phyloP scores from a whole-genome alignment of 2,113 vertebrate species.

The Cisticola juncidis region DNA sequence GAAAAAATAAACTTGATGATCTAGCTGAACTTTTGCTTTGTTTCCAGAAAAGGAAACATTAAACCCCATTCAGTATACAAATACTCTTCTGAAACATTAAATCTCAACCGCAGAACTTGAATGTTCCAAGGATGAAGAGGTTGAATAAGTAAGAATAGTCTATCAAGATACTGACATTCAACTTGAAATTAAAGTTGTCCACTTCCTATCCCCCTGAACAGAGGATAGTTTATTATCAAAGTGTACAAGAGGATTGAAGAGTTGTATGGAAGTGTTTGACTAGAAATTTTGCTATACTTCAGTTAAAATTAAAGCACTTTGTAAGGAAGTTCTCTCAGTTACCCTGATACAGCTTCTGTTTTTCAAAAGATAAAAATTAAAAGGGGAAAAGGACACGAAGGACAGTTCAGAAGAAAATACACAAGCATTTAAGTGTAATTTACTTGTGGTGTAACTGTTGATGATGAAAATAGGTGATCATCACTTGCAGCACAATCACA shows the following conservation, averaged over 20 bases:
- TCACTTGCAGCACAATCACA: neutral
- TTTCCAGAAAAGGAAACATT: neutral
- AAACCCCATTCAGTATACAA: neutral
- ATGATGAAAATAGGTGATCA: neutral
- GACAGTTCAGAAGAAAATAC: neutral
- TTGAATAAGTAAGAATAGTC: neutral
- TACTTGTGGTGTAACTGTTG: neutral
- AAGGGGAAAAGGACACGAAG: neutral
- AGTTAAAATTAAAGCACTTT: neutral
- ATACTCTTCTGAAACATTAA: neutral
- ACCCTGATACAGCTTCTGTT: neutral
- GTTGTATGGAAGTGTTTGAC: neutral
- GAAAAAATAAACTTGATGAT: neutral
- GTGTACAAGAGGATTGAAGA: accelerated
- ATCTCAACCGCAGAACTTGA: neutral
- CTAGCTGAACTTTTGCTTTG: neutral
- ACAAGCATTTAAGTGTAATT: neutral
- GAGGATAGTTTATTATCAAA: neutral
- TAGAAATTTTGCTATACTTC: neutral
- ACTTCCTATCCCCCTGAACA: neutral
- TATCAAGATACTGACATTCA: neutral
- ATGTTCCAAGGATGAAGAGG: neutral
- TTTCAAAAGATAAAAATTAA: neutral
- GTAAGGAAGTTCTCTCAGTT: neutral
- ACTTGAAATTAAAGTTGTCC: neutral